Evolutionary conservation across 2,888 invertebrate species (phyloP), one percentile per base, ranked within the genome.

Genomic region (Oscheius sp.): DNA sequence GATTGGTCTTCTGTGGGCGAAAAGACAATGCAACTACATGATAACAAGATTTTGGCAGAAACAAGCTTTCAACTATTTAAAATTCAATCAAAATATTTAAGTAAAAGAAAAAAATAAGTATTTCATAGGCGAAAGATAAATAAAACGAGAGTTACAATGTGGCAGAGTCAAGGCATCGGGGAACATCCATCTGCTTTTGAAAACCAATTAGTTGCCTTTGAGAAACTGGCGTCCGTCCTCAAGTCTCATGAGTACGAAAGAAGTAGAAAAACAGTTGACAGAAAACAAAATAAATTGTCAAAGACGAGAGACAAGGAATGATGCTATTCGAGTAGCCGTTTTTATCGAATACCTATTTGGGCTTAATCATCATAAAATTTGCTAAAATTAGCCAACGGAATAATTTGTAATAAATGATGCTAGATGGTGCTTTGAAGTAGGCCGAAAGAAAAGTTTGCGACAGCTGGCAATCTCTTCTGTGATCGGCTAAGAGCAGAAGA

Each of bases 141-240:
- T 49, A 16, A 49, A 13, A n/a, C 13, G 13, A 13, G 13, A 49
- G 16, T 18, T 49, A n/a, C n/a, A n/a, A n/a, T n/a, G n/a, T n/a
- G n/a, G n/a, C n/a, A n/a, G n/a, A 49, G 16, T 13, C 18, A 49
- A 3, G 49, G 13, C n/a, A n/a, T 18, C 13, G 49, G 23, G 13
- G 55, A 55, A 55, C 55, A 25, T 21, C 55, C 23, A 25, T 55
- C 25, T 25, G 21, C 45, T 61, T 61, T 61, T 27, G 43, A 41
- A 61, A 9, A 35, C 61, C 61, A 61, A 61, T 61, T 61, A 61
- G 61, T 61, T 61, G 43, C 45, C 45, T 61, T 61, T 61, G 43
- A 61, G 58, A 58, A 49, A 55, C 49, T 21, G 49, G 21, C n/a
- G 49, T 18, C 49, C 16, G 35, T 35, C 35, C 13, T 49, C n/a